Base-by-base conservation (phyloP, 2,113 vertebrate genomes). In the Puffinus mauretanicus region DNA sequence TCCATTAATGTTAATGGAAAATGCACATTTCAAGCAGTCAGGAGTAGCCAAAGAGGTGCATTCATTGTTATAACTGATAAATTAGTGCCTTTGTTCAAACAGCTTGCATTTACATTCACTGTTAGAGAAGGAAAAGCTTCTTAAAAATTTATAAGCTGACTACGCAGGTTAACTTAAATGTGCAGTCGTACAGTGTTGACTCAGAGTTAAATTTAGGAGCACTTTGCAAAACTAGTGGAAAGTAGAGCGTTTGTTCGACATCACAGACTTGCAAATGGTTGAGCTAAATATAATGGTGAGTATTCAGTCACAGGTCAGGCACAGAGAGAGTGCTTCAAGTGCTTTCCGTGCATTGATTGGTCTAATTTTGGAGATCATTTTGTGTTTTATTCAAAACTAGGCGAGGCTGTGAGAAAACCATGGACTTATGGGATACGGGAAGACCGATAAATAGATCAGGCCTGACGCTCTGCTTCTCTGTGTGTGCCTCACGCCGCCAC, bases 131-230 rank as follows among this genome's bases (percentile, higher is more conserved):
- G 62, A 80, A 91, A 94, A 94, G 60, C 91, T 95, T 57, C 95
- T 97, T 94, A 97, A 95, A 97, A 91, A 96, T 97, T 93, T 94
- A 94, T 94, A 96, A 97, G 94, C 95, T 97, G 97, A 97, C 95
- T 96, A 24, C 89, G 95, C 96, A 97, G 84, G 94, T 95, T 97
- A 96, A 96, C 92, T 95, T 94, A 92, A 94, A 96, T 95, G 78
- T 88, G 88, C 90, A 94, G 44, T 84, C 0, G 11, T 70, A 92
- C 67, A 69, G 90, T 86, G 97, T 97, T 96, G 94, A 94, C 93
- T 97, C 94, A 96, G 85, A 96, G 95, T 93, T 97, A 97, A 96
- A 96, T 96, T 97, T 97, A 97, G 97, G 84, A 82, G 47, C 60
- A 64, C 90, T 97, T 96, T 95, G 76, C 81, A 95, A 95, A 96